phyloP scores from a whole-genome alignment of 2,888 invertebrate species.

The Hypsopygia costalis region DNA sequence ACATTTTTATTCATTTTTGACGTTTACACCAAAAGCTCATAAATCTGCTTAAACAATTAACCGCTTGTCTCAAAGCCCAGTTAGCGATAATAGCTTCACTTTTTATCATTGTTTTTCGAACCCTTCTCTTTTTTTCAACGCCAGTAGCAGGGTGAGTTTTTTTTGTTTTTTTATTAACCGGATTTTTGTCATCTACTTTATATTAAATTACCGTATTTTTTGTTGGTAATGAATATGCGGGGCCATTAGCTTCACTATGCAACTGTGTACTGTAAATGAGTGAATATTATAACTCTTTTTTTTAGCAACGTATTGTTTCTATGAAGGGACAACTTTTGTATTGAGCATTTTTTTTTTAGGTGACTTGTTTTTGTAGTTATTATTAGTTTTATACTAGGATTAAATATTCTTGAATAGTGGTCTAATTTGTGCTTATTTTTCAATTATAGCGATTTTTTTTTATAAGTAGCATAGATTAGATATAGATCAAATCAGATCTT shows the following conservation, averaged over 20 bases:
- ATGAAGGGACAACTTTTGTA: too few relatives aligned
- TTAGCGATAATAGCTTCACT: conserved; percentile 58
- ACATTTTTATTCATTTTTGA: neutral
- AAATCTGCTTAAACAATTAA: conserved; percentile 71
- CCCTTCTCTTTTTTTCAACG: conserved; percentile 57
- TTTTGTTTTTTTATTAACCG: conserved; percentile 67
- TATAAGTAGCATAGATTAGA: too few relatives aligned
- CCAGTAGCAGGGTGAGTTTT: conserved; percentile 49
- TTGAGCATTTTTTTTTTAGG: too few relatives aligned
- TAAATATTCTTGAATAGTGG: too few relatives aligned
- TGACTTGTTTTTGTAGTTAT: too few relatives aligned
- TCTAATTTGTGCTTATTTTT: too few relatives aligned
- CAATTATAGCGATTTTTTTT: too few relatives aligned
- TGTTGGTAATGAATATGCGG: conserved; percentile 75
- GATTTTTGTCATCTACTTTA: conserved; percentile 76
- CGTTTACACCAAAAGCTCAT: conserved; percentile 33
- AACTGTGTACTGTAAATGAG: conserved; percentile 61
- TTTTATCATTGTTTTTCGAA: conserved; percentile 64
- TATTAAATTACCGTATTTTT: conserved; percentile 79
- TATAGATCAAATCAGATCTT: too few relatives aligned
- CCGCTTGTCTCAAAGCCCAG: conserved; percentile 67
- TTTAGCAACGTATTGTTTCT: conserved; percentile 33
- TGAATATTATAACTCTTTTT: conserved; percentile 58
- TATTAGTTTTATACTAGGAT: too few relatives aligned
- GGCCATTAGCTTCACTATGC: conserved; percentile 52